Base-by-base conservation (phyloP, 2,888 invertebrate genomes). In the Protophormia terraenovae region DNA sequence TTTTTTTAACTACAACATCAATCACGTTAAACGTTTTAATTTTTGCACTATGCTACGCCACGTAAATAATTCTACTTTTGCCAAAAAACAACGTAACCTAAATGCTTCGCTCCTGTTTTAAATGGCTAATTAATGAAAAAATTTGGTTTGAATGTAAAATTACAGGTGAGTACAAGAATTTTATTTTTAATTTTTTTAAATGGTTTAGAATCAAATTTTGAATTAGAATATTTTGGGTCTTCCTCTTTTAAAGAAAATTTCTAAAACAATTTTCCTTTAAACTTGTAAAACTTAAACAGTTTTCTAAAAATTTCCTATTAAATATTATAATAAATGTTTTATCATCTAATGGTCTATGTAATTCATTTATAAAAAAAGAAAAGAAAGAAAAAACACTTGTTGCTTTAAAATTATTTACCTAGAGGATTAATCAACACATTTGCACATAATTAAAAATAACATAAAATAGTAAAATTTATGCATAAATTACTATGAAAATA, bases 1-100 rank as follows among this genome's bases (percentile, higher is more conserved):
- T 32, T 45, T 19, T 19, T 47, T 66, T 73, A 81, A 73, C 27
- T 76, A 55, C 60, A 29, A 27, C 53, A 29, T 24, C 32, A 22
- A 64, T n/a, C 45, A n/a, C n/a, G n/a, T n/a, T n/a, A 41, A 69
- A 80, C 50, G 29, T 79, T 82, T 64, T 72, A 80, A 53, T 72
- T 60, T 78, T 75, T 85, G 85, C 85, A 82, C 82, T 71, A 58
- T 71, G 78, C 77, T 53, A 22, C 73, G 78, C 78, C 41, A 45
- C 64, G 72, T 73, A 58, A 73, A 78, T 78, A 76, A 72, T 81
- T 69, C 38, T 22, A 32, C 10, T 58, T 60, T 64, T 55, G 64
- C 66, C 66, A 32, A 47, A n/a, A n/a, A n/a, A 47, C 66, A 69
- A 35, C 64, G 50, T 58, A 62, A 55, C 14, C 27, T 47, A 82